Base-by-base conservation (phyloP, 2,888 invertebrate genomes). In the Caenorhabditis macrosperma region DNA sequence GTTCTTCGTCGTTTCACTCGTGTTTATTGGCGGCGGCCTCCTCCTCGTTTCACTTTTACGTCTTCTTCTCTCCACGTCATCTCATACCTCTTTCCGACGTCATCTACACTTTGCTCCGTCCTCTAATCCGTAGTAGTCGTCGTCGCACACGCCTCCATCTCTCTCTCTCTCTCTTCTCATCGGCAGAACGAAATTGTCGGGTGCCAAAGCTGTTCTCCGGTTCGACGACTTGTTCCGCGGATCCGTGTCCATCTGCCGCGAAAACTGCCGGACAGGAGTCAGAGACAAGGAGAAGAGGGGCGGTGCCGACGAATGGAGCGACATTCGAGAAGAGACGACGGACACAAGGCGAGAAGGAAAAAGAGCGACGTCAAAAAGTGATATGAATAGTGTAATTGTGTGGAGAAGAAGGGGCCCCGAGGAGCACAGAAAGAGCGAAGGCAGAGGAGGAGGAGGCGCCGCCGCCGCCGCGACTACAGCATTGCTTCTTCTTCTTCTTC, bases 361-460 rank as follows among this genome's bases (percentile, higher is more conserved):
- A 60, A 30, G 54, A 48, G 63, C 61, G 69, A 59, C 64, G 75
- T 59, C 74, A 69, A 75, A 64, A 69, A 75, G 64, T 63, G 72
- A 67, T 63, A 66, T 63, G 55, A 64, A 72, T 64, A 64, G 64
- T 61, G 68, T 64, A 61, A 66, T 60, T 60, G 63, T 61, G 64
- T 50, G 50, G 61, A 35, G 57, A 20, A 20, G 38, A 35, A 22
- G 26, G 30, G 46, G 20, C 20, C 17, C 17, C 10, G 20, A 46
- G 20, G 46, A 46, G 33, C 33, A 54, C 55, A 64, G 44, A 57
- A 24, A 46, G 35, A 20, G 38, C 33, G 38, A 46, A 46, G 55
- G 48, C 28, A 33, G 44, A 60, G 10, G 66, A 20, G 35, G 50
- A 35, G 35, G 61, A 54, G 35, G 55, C 28, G 54, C 46, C 46